Base-by-base conservation (phyloP, 2,888 invertebrate genomes). In the Euplexia lucipara region DNA sequence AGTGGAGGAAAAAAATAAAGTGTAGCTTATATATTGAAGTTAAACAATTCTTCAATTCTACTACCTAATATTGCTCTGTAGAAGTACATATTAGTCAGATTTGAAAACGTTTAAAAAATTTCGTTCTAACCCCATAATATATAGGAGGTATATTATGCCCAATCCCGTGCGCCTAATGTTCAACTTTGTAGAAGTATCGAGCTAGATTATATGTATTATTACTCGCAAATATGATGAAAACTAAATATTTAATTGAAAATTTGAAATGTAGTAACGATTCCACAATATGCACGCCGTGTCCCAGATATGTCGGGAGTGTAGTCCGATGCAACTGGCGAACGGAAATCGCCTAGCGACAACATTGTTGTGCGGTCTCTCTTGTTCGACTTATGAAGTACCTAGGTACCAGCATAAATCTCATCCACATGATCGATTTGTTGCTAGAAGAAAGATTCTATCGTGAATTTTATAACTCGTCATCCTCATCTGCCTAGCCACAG, bases 291-390 rank as follows among this genome's bases (percentile, higher is more conserved):
- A 78, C 65, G 77, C 82, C 80, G 89, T 87, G 94, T 89, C 90
- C 94, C 87, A 95, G 95, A 92, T 94, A 94, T 87, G 93, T 92
- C 93, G 91, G 79, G 78, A 81, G 78, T 80, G 84, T 80, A 81
- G 86, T 86, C 85, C 84, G 86, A 83, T 86, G 89, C 88, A 84
- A 83, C 91, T 87, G 87, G 85, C 80, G 82, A 93, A 90, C 94
- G 94, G 95, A 95, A 94, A 93, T 94, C 92, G 91, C 88, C 87
- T 88, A 85, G 91, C 90, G 94, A 93, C 94, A 92, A 94, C 92
- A 93, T 93, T 94, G 94, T 93, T 91, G 87, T 89, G 85, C 87
- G 87, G 86, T 88, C 85, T 90, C 84, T 81, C 86, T 80, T 82
- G 83, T 86, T 84, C 79, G 71, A 79, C 81, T 81, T 79, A 81